phyloP scores from a whole-genome alignment of 92 coral and sea anemone genomes.

The Galaxea fascicularis region DNA sequence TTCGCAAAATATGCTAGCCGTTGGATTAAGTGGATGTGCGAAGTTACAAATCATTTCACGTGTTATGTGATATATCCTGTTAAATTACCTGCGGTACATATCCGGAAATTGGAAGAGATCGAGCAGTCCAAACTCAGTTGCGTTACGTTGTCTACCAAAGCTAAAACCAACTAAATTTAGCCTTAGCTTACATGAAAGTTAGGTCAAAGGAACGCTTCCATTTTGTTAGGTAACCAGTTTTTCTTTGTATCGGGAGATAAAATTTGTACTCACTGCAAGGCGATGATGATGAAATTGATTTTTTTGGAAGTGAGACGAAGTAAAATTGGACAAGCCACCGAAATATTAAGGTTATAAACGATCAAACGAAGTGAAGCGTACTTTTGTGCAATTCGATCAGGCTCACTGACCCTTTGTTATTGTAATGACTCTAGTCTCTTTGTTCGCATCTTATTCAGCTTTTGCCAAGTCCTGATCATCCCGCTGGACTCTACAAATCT shows the following conservation, averaged over 20 bases:
- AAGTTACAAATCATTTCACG: slow-evolving; percentile 29
- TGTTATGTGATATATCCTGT: slow-evolving; percentile 56
- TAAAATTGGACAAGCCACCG: neutral
- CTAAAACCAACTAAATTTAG: slow-evolving; percentile 40
- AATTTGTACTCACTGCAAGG: neutral
- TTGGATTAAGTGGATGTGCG: slow-evolving; percentile 39
- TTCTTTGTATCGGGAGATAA: neutral
- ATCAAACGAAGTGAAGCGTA: slow-evolving; percentile 50
- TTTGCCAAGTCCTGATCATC: slow-evolving; percentile 69
- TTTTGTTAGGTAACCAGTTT: slow-evolving; percentile 24
- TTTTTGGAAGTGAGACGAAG: slow-evolving; percentile 1
- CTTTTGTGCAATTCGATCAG: slow-evolving; percentile 59
- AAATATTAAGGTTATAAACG: slow-evolving; percentile 21
- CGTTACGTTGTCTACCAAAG: slow-evolving; percentile 43
- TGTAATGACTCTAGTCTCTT: slow-evolving; percentile 83
- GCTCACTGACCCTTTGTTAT: slow-evolving; percentile 78
- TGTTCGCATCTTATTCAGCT: slow-evolving; percentile 74
- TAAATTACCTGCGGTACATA: slow-evolving; percentile 44
- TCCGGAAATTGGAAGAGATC: slow-evolving; percentile 49
- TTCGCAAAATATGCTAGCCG: slow-evolving; percentile 9
- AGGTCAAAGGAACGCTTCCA: slow-evolving; percentile 29
- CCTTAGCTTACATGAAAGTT: slow-evolving; percentile 24
- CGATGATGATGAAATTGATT: neutral
- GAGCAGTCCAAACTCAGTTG: slow-evolving; percentile 28
- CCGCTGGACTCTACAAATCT: slow-evolving; percentile 66